Evolutionary conservation across 2,113 vertebrate species (phyloP), one percentile per base, ranked within the genome.

Genomic region (Catharus minimus): DNA sequence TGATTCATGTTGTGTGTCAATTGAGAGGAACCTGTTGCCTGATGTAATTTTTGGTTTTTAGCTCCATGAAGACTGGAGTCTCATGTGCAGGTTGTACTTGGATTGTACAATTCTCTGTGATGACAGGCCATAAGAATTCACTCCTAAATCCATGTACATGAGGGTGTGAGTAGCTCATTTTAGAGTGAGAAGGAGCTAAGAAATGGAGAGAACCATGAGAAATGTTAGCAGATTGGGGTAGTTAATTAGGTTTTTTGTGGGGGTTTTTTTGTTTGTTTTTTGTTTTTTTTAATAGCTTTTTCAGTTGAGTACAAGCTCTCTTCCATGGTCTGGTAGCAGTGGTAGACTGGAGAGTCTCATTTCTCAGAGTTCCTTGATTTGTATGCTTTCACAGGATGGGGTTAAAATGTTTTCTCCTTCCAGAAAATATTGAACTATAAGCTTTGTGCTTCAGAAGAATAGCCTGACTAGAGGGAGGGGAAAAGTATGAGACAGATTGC

Each of bases 371-470:
- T 76, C 41, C 68, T 92, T 71, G 27, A 28, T 79, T 80, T 91
- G 32, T 21, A 5, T 69, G 52, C 4, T 68, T 89, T 80, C 68
- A 66, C 38, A 84, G 60, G 68, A 60, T 11, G 61, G 89, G 69
- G 89, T 96, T 95, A 95, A 96, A 89, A 73, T 1, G 2, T 75
- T 79, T 92, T 82, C 75, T 83, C 12, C 22, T 88, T 88, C 20
- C 39, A 92, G 67, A 95, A 94, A 83, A 85, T 89, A 90, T n/a
- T 88, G 65, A 74, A 86, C 56, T 93, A 0, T 38, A 83, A 88
- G 90, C 90, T 91, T 96, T 95, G 91, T 93, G 91, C 89, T 64
- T 90, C 86, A 30, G 91, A 95, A 95, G 94, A 97, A 93, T 94
- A 77, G 78, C 69, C 64, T 89, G 86, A 60, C 83, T 94, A 50